Evolutionary conservation across 2,888 invertebrate genomes (phyloP).

Genomic region (Tanytarsus gracilentus): DNA sequence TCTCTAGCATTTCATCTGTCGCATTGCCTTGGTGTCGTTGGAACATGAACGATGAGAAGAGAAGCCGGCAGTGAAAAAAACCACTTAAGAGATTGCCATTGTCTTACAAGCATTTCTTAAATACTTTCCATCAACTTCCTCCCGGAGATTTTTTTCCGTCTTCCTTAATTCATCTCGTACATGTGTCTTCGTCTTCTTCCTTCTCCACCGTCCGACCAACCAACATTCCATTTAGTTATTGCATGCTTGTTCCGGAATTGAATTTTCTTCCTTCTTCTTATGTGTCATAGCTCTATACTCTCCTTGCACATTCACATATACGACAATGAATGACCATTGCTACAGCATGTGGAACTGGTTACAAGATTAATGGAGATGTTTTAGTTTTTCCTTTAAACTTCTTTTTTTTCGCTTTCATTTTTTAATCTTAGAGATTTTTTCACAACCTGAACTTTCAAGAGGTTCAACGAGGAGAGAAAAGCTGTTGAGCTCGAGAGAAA

Average conservation of each 20-base stretch:
- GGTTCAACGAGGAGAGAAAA: no score
- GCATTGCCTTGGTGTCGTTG: not conserved
- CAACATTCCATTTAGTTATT: not conserved
- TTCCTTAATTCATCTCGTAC: not conserved
- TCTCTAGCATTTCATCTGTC: slow-evolving; percentile 11
- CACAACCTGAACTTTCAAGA: not conserved
- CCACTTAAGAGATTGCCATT: slow-evolving; percentile 24
- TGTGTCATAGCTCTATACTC: no score
- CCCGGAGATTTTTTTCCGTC: not conserved
- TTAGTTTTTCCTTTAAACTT: not conserved
- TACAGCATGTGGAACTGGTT: not conserved
- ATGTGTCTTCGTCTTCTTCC: not conserved
- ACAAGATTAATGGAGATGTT: not conserved
- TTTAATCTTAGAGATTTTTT: not conserved
- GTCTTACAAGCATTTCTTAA: slow-evolving; percentile 11
- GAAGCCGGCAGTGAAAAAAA: not conserved
- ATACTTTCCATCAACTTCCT: slow-evolving; percentile 17
- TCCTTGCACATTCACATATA: not conserved
- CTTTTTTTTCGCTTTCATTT: not conserved
- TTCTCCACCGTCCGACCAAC: not conserved
- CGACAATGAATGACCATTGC: not conserved
- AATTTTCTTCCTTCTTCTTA: not conserved
- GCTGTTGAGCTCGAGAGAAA: no score
- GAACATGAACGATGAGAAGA: not conserved
- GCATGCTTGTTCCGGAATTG: slow-evolving; percentile 1